A percentile compares a stretch with the other conserved stretches of the same genome.
These are phyloP conservation scores for Leptopilina clavipes DNA, from an alignment of 1,140 invertebrate species.

Conservation along the genomic window DNA sequence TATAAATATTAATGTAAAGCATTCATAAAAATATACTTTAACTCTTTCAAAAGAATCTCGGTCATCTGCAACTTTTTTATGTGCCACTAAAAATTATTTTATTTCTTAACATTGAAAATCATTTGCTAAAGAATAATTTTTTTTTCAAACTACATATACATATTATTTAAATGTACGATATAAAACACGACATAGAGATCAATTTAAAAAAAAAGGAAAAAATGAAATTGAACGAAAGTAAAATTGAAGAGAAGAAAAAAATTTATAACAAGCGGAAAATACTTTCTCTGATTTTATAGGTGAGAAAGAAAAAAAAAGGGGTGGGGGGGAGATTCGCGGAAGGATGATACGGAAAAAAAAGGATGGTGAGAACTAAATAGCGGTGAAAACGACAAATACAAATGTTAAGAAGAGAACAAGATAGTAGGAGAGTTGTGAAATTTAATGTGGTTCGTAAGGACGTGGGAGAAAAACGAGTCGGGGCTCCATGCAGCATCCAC, in stretches of 20 bases:
- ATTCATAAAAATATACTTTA: background rate
- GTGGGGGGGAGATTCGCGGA: background rate
- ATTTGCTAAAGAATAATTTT: too few species aligned
- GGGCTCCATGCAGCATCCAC: constrained; percentile 41
- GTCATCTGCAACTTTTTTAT: too few species aligned
- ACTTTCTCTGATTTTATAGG: background rate
- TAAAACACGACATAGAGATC: too few species aligned
- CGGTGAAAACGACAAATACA: constrained; percentile 27
- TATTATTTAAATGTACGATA: too few species aligned
- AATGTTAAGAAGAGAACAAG: constrained; percentile 29
- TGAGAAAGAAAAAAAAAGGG: background rate
- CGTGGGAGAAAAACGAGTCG: constrained; percentile 55
- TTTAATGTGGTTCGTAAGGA: constrained; percentile 44
- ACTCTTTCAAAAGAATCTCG: too few species aligned
- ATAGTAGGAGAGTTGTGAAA: constrained; percentile 31
- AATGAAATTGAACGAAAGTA: too few species aligned
- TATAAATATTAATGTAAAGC: background rate
- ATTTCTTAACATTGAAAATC: too few species aligned
- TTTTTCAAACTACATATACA: too few species aligned
- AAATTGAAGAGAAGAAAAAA: background rate
- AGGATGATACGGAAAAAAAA: constrained; percentile 12
- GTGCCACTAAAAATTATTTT: too few species aligned
- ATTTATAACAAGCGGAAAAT: background rate
- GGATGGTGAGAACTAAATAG: constrained; percentile 14
- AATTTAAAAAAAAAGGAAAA: too few species aligned